Percentiles rank a stretch among this genome's conserved stretches.
These are phyloP conservation scores for Epinephelus awoara DNA, from an alignment of 2,797 vertebrate species.

Conservation along the genomic window DNA sequence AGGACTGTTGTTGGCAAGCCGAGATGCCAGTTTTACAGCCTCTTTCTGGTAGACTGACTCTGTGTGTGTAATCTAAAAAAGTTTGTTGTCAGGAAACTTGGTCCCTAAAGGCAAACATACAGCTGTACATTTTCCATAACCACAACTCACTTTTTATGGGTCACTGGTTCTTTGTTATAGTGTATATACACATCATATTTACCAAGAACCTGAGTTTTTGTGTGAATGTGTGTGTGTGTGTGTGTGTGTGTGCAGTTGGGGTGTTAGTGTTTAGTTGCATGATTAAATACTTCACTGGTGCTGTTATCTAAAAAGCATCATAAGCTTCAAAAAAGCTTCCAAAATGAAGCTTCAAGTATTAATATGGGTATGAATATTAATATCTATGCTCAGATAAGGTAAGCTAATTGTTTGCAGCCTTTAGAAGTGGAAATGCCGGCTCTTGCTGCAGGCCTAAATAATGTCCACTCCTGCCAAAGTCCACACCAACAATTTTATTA, in stretches of 20 bases:
- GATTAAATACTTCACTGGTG: neutral
- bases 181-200: constrained; percentile 6
- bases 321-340: neutral
- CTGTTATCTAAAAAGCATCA: neutral
- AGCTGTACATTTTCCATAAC: constrained; percentile 38
- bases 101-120: constrained; percentile 45
- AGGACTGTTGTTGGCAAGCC: constrained; percentile 49
- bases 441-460: constrained; percentile 10
- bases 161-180: constrained; percentile 33
- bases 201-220: neutral
- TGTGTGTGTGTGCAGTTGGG: neutral
- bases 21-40: constrained; percentile 36
- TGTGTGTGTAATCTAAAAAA: constrained; percentile 60
- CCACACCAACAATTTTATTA: neutral
- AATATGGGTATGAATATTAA: neutral
- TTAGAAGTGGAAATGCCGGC: neutral
- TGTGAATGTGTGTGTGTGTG: neutral
- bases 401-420: neutral
- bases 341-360: neutral
- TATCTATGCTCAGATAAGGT: neutral
- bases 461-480: constrained; percentile 3
- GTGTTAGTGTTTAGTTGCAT: neutral
- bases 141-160: constrained; percentile 34
- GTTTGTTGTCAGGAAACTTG: constrained; percentile 62
- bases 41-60: constrained; percentile 52